Evolutionary conservation across 2,888 invertebrate genomes (phyloP).

Genomic region (Notodonta dromedarius): DNA sequence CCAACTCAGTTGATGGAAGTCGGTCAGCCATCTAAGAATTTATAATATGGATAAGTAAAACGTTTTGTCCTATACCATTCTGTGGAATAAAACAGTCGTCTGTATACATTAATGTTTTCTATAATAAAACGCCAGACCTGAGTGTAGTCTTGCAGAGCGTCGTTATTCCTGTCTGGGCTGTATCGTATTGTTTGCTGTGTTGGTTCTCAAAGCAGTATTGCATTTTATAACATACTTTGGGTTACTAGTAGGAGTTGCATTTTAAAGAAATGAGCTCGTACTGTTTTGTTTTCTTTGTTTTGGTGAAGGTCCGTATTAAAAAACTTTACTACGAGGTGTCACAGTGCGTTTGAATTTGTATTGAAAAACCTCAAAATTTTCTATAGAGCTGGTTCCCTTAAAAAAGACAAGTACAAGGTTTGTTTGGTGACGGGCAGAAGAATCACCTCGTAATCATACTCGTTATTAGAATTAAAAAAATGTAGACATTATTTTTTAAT

Average conservation of each 20-base stretch:
- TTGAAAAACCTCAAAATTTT: too few relatives aligned
- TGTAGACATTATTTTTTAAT: too few relatives aligned
- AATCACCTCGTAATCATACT: too few relatives aligned
- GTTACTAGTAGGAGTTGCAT: not conserved
- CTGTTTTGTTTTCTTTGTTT: not conserved
- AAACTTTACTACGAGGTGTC: too few relatives aligned
- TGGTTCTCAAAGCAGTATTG: conserved; percentile 19
- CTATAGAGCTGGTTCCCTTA: too few relatives aligned
- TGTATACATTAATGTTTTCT: not conserved
- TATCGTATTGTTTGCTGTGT: conserved; percentile 24
- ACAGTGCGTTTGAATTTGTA: too few relatives aligned
- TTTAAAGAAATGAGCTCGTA: not conserved
- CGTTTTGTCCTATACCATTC: not conserved
- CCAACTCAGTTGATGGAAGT: too few relatives aligned
- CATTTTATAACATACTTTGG: not conserved
- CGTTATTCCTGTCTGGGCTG: conserved; percentile 6
- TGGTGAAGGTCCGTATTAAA: not conserved
- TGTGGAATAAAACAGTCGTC: not conserved
- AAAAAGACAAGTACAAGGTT: too few relatives aligned
- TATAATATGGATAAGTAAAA: not conserved
- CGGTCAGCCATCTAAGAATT: not conserved
- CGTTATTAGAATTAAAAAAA: too few relatives aligned
- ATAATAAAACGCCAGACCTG: not conserved
- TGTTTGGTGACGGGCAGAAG: too few relatives aligned
- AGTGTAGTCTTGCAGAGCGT: not conserved